A percentile compares a stretch with the other conserved stretches of the same genome.
Evolutionary conservation across 2,888 invertebrate genomes (phyloP).

Genomic region (Lasioglossum morio): DNA sequence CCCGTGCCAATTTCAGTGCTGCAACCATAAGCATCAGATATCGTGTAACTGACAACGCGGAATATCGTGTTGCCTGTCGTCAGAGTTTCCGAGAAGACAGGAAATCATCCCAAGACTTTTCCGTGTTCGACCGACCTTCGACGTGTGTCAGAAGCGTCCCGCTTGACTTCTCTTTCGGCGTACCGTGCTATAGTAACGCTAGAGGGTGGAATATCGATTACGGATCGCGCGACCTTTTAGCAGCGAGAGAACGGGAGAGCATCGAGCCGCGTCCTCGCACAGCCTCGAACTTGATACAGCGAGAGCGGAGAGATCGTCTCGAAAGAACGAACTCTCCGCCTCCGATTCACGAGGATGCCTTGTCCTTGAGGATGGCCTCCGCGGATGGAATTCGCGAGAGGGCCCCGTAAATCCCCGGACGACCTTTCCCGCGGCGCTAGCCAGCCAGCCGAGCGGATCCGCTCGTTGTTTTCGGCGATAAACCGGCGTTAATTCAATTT

Average conservation of each 20-base stretch:
- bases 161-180: neutral
- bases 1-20: neutral
- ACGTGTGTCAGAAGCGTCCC: neutral
- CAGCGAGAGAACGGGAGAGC: neutral
- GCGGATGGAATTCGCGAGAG: constrained; percentile 25
- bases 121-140: neutral
- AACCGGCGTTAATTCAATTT: neutral
- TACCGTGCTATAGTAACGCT: constrained; percentile 27
- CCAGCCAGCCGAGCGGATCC: neutral
- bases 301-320: constrained; percentile 3
- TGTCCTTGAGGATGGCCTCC: constrained; percentile 31
- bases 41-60: neutral
- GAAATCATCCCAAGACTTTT: neutral
- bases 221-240: constrained; percentile 49
- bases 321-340: constrained; percentile 8
- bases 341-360: constrained; percentile 8
- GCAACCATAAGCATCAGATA: neutral
- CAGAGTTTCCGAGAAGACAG: neutral
- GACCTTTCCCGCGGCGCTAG: constrained; percentile 9
- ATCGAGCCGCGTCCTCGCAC: constrained; percentile 18
- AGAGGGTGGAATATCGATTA: constrained; percentile 47
- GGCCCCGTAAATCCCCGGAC: constrained; percentile 13
- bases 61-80: neutral
- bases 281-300: constrained; percentile 57
- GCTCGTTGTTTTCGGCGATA: neutral